Base-by-base conservation (phyloP, 1,140 invertebrate species). In the Plectrocnemia conspersa region DNA sequence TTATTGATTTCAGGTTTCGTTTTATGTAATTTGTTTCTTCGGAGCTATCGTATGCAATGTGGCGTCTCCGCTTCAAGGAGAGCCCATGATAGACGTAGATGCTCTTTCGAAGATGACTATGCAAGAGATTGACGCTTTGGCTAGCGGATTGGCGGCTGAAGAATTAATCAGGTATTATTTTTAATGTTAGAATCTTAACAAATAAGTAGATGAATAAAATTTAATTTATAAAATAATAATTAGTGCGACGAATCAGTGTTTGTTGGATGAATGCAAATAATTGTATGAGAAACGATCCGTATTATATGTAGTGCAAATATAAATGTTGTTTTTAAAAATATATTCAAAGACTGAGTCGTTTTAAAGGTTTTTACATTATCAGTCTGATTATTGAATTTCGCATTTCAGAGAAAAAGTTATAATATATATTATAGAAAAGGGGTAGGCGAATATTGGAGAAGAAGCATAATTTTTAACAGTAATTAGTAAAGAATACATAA, bases 81-180 rank as follows among this genome's bases (percentile, higher is more conserved):
- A 74, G 42, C 70, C 72, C 45, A 69, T 73, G 48, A 68, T 75
- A 10, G 73, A 76, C 57, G 67, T 76, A 66, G 72, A 73, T 0
- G 72, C 71, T 29, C 73, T 76, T 38, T 73, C 73, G 53, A 63
- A 71, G 27, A 76, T 76, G 74, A 63, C 71, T 1, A 70, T 71
- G 15, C 66, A 72, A 35, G 73, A 76, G 60, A 58, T 76, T 2
- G 74, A 76, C 48, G 49, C 59, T 0, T 53, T 76, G 0, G 74
- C 74, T n/a, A 73, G 73, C 25, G 74, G 74, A 6, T 40, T 76
- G 22, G 73, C 73, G 3, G 70, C 69, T 23, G 71, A 73, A 49
- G 73, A 74, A 58, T 72, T 74, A 9, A 73, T 76, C 67, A 74
- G 73, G 73, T 73, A 50, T 18, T 45, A 19, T 24, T 27, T 24